These are phyloP conservation scores for Sweltsa coloradensis DNA, from an alignment of 1,140 invertebrate genomes.

Conservation along the genomic window DNA sequence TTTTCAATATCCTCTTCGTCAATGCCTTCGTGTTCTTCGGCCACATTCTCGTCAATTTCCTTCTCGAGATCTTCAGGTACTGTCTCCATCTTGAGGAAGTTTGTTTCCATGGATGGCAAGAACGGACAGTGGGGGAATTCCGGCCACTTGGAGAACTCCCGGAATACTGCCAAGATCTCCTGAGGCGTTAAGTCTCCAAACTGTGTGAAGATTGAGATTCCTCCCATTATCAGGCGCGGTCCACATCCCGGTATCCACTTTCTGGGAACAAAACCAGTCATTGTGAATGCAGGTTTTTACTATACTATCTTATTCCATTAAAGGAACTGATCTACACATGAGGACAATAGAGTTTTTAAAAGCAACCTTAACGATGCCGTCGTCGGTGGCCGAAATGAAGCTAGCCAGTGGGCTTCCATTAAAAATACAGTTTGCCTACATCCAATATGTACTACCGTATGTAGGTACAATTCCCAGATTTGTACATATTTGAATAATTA, in stretches of 20 bases:
- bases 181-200: constrained; percentile 41
- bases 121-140: constrained; percentile 44
- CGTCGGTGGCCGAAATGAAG: too few species aligned
- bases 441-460: too few species aligned
- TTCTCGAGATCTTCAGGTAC: not conserved
- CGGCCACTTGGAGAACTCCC: constrained; percentile 36
- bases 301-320: too few species aligned
- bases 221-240: constrained; percentile 40
- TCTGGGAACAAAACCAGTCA: constrained; percentile 24
- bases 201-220: constrained; percentile 46
- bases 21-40: too few species aligned
- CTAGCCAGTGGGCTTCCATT: too few species aligned
- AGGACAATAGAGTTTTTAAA: too few species aligned
- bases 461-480: too few species aligned
- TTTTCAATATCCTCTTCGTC: not conserved
- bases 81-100: constrained; percentile 9
- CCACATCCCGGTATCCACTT: constrained; percentile 49
- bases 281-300: too few species aligned
- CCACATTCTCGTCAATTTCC: not conserved
- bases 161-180: constrained; percentile 42
- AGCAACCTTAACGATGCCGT: too few species aligned
- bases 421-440: too few species aligned
- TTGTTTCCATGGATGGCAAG: constrained; percentile 36
- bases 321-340: too few species aligned
- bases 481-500: too few species aligned